Percentiles rank a stretch among this genome's conserved stretches.
phyloP scores from a whole-genome alignment of 1,140 invertebrate genomes.

The Sweltsa coloradensis region DNA sequence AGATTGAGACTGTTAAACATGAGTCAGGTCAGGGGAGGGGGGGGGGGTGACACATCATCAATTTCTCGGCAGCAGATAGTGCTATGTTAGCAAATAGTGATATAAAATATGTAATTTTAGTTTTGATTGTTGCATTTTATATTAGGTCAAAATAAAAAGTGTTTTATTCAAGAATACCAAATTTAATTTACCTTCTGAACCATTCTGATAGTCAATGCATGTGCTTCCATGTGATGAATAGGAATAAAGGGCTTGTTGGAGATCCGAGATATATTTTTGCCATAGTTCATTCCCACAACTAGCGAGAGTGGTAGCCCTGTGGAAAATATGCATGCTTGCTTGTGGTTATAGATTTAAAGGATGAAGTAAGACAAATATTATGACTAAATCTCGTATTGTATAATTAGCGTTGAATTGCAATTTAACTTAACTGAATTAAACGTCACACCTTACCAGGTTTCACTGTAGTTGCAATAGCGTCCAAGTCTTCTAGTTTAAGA shows the following conservation, averaged over 20 bases:
- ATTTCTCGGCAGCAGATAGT: no score
- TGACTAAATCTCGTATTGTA: not conserved
- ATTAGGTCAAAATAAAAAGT: conserved; percentile 7
- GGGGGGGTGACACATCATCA: no score
- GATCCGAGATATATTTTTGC: conserved; percentile 56
- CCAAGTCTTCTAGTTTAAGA: conserved; percentile 56
- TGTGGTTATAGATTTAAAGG: conserved; percentile 6
- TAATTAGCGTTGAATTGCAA: not conserved
- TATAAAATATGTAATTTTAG: no score
- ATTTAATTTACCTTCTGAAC: conserved; percentile 39
- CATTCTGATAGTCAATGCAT: conserved; percentile 83
- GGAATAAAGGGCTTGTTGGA: conserved; percentile 80
- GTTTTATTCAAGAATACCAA: not conserved
- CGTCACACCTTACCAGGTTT: conserved; percentile 52
- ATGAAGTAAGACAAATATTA: conserved; percentile 6
- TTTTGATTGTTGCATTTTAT: no score
- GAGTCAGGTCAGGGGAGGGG: no score
- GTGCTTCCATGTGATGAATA: conserved; percentile 98
- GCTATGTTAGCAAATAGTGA: no score
- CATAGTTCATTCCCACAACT: conserved; percentile 71
- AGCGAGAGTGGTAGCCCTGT: conserved; percentile 62
- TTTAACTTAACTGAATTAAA: not conserved
- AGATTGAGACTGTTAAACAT: no score
- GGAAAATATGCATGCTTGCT: conserved; percentile 14
- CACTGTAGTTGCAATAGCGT: conserved; percentile 84